Evolutionary conservation across 2,797 vertebrate species (phyloP).

Genomic region (Valencia hispanica): DNA sequence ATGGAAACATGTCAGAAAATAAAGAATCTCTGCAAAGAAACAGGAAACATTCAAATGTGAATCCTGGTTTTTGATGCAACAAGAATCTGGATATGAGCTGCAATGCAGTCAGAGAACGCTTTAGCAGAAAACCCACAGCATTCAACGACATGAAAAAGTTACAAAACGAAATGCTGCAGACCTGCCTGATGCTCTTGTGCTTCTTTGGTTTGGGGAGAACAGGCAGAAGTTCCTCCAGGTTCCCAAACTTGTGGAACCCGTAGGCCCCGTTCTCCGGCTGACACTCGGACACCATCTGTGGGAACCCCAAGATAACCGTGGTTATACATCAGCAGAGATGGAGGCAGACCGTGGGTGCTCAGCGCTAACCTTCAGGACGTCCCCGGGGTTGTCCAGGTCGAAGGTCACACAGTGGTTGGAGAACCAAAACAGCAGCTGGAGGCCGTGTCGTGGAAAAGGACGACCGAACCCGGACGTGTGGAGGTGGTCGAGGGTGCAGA

Average conservation of each 20-base stretch:
- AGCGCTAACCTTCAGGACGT: constrained; percentile 31
- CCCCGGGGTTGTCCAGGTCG: not conserved
- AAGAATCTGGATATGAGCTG: too few species aligned
- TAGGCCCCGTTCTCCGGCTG: constrained; percentile 47
- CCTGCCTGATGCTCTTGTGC: constrained; percentile 13
- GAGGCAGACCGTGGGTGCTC: not conserved
- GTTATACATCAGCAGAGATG: not conserved
- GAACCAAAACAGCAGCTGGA: constrained; percentile 66
- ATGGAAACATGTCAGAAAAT: too few species aligned
- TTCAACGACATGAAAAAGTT: too few species aligned
- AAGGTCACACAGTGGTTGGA: constrained; percentile 46
- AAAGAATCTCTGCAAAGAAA: too few species aligned
- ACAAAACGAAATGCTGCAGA: not conserved
- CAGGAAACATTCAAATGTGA: too few species aligned
- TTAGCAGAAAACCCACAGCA: too few species aligned
- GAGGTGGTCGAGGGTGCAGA: constrained; percentile 40
- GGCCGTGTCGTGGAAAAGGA: constrained; percentile 58
- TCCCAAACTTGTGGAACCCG: constrained; percentile 62
- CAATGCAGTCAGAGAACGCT: too few species aligned
- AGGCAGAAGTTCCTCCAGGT: constrained; percentile 57
- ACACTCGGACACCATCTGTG: constrained; percentile 46
- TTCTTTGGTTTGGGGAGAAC: constrained; percentile 2
- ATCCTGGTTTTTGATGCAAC: too few species aligned
- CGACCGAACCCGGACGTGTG: constrained; percentile 31
- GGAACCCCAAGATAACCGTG: not conserved